These are phyloP conservation scores for Anagyrus pseudococci DNA, from an alignment of 2,888 invertebrate genomes.

Conservation along the genomic window DNA sequence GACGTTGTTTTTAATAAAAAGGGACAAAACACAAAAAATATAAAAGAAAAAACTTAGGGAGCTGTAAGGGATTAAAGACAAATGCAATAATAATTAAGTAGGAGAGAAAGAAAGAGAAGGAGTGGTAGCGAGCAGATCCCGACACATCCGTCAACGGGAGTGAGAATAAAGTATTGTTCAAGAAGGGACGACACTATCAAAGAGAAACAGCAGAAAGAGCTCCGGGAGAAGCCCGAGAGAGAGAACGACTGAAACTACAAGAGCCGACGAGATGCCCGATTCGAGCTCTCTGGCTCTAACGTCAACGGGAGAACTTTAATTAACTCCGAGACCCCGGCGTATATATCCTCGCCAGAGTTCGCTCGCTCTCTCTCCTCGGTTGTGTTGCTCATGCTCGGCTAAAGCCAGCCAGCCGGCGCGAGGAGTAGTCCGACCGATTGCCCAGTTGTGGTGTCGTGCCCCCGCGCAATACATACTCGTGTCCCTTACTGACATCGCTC, in stretches of 20 bases:
- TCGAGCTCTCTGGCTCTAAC: constrained; percentile 25
- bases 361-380: background rate
- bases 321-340: constrained; percentile 32
- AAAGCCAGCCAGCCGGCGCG: background rate
- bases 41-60: too few relatives aligned
- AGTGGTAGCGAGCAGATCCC: too few relatives aligned
- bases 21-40: too few relatives aligned
- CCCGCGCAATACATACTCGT: background rate
- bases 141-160: background rate
- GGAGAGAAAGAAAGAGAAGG: too few relatives aligned
- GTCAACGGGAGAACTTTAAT: constrained; percentile 38
- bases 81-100: background rate
- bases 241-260: constrained; percentile 18
- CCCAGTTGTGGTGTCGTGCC: background rate
- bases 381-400: constrained; percentile 18
- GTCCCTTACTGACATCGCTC: background rate
- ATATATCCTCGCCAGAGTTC: background rate
- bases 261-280: constrained; percentile 19
- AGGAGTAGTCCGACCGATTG: constrained; percentile 1
- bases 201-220: constrained; percentile 1
- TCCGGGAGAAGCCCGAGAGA: too few relatives aligned
- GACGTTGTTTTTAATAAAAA: too few relatives aligned
- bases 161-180: background rate
- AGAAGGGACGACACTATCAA: background rate
- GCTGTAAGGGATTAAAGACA: too few relatives aligned